These are phyloP conservation scores for Erithacus rubecula DNA, from an alignment of 2,797 vertebrate species.

Conservation along the genomic window DNA sequence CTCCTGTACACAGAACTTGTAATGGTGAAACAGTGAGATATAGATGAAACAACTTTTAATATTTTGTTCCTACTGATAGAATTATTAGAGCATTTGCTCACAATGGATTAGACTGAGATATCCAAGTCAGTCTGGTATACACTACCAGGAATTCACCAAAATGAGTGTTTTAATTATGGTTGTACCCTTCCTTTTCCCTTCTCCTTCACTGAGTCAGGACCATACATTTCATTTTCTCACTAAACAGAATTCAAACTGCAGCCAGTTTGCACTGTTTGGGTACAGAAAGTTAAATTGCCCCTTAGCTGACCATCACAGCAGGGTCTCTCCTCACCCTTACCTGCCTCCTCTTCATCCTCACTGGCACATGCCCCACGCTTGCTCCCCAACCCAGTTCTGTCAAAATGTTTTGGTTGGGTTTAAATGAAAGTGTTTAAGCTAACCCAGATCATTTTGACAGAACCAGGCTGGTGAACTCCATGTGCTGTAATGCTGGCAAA, in stretches of 20 bases:
- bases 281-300: neutral
- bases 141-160: neutral
- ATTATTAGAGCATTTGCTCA: neutral
- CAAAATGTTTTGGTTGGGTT: neutral
- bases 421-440: neutral
- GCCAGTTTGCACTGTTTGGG: neutral
- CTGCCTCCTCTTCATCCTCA: neutral
- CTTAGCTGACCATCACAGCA: neutral
- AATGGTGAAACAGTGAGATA: neutral
- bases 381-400: neutral
- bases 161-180: neutral
- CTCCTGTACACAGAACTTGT: neutral
- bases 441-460: slow-evolving; percentile 53
- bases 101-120: neutral
- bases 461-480: slow-evolving; percentile 36
- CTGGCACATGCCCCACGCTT: neutral
- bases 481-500: neutral
- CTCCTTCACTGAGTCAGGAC: neutral
- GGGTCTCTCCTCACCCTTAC: neutral
- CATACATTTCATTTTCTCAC: neutral
- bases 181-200: neutral
- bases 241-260: neutral
- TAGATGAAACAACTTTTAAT: neutral
- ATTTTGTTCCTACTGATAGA: neutral
- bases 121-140: neutral